A percentile compares a stretch with the other conserved stretches of the same genome.
These are phyloP conservation scores for Megalonaias nervosa DNA, from an alignment of 1,140 invertebrate genomes.

Conservation along the genomic window DNA sequence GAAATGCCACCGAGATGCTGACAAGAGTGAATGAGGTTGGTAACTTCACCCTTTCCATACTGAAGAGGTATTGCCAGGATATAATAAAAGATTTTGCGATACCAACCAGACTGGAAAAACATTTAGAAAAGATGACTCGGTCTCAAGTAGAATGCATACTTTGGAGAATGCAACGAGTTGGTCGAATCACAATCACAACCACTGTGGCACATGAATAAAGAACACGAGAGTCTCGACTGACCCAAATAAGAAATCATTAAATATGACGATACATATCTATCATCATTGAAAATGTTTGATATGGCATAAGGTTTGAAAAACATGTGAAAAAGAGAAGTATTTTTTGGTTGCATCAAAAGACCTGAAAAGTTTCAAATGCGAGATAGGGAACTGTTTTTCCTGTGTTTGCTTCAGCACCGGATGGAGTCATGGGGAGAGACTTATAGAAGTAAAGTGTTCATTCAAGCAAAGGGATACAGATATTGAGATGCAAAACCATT, in stretches of 20 bases:
- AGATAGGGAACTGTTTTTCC: constrained; percentile 10
- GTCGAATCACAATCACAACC: constrained; percentile 19
- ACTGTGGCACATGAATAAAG: constrained; percentile 11
- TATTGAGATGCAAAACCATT: background rate
- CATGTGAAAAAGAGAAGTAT: no score
- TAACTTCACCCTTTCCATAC: no score
- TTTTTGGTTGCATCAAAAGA: background rate
- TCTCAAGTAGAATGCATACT: background rate
- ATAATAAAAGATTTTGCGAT: constrained; percentile 4
- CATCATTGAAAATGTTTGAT: background rate
- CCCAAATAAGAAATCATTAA: constrained; percentile 1
- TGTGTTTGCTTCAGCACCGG: constrained; percentile 14
- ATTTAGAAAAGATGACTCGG: constrained; percentile 13
- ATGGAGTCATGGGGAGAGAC: constrained; percentile 15
- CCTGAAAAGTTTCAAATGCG: background rate
- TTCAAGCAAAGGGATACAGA: constrained; percentile 16
- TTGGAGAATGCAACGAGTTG: constrained; percentile 16
- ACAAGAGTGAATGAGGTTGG: no score
- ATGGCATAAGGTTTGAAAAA: background rate
- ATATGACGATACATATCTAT: background rate
- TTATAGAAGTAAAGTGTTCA: constrained; percentile 21
- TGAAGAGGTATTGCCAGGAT: constrained; percentile 4
- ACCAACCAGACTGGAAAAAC: background rate
- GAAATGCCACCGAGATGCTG: constrained; percentile 1
- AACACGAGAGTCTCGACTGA: background rate